These are phyloP conservation scores for Sebastes umbrosus DNA, from an alignment of 2,797 vertebrate species.

Conservation along the genomic window DNA sequence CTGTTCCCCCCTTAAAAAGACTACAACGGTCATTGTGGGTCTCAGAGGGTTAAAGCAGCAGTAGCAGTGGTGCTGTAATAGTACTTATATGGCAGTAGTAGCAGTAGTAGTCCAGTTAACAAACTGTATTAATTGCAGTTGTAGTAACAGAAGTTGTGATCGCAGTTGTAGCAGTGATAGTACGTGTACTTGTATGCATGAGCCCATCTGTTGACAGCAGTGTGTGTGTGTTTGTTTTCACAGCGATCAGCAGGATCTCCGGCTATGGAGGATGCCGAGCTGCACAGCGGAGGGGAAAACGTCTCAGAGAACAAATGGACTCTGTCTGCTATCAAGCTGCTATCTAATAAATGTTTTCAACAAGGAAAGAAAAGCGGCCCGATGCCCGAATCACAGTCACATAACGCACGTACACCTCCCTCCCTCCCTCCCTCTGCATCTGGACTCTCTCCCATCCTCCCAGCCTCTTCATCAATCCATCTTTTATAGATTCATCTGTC, in stretches of 20 bases:
- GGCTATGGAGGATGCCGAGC: constrained; percentile 59
- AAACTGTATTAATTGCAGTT: too few species aligned
- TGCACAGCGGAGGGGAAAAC: constrained; percentile 47
- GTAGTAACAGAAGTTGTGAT: background rate
- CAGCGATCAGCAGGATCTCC: constrained; percentile 61
- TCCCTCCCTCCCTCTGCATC: background rate
- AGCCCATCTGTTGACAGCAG: constrained; percentile 30
- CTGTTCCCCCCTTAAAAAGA: too few species aligned
- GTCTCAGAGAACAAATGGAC: constrained; percentile 64
- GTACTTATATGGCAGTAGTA: background rate
- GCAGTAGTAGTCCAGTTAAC: too few species aligned
- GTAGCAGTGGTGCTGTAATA: background rate
- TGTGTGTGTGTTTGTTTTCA: constrained; percentile 45
- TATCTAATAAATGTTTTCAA: constrained; percentile 63
- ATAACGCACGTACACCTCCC: constrained; percentile 47
- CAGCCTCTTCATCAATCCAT: constrained; percentile 17
- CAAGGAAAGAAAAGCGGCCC: constrained; percentile 8
- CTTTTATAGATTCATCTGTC: constrained; percentile 17
- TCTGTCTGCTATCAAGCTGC: constrained; percentile 43
- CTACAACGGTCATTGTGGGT: too few species aligned
- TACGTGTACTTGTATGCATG: background rate
- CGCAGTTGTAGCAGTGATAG: background rate
- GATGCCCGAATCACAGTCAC: constrained; percentile 35
- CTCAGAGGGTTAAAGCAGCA: background rate
- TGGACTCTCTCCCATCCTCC: constrained; percentile 35